phyloP scores from a whole-genome alignment of 2,113 vertebrate species.

The Ellobius talpinus region DNA sequence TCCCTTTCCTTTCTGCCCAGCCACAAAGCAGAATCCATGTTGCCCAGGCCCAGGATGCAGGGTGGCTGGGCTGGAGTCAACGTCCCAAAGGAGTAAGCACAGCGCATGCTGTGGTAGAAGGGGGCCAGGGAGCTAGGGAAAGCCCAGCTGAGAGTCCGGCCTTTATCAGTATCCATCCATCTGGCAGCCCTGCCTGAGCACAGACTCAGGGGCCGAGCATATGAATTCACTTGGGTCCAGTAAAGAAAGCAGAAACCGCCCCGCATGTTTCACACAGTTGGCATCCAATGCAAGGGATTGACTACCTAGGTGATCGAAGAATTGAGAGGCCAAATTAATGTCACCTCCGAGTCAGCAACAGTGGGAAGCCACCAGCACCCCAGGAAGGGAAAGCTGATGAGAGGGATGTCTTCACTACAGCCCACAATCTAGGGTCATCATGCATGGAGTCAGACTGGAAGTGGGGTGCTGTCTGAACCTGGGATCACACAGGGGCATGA shows the following conservation, averaged over 20 bases:
- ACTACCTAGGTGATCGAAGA: not conserved
- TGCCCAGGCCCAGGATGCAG: not conserved
- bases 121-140: not conserved
- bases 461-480: not conserved
- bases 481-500: not conserved
- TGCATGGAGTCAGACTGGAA: not conserved
- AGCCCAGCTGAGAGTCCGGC: not conserved
- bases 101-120: not conserved
- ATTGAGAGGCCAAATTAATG: not conserved
- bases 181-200: not conserved
- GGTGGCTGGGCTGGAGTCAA: not conserved
- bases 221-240: not conserved
- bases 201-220: not conserved
- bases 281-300: not conserved
- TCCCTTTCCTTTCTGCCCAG: constrained; percentile 8
- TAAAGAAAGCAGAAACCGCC: not conserved
- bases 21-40: not conserved
- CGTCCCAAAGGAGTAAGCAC: not conserved
- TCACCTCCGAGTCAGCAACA: not conserved
- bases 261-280: not conserved
- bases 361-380: not conserved
- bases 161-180: not conserved
- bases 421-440: not conserved
- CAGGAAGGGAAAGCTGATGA: not conserved
- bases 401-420: not conserved